Evolutionary conservation across 1,140 invertebrate species (phyloP).

Genomic region (Diorhabda elongata): DNA sequence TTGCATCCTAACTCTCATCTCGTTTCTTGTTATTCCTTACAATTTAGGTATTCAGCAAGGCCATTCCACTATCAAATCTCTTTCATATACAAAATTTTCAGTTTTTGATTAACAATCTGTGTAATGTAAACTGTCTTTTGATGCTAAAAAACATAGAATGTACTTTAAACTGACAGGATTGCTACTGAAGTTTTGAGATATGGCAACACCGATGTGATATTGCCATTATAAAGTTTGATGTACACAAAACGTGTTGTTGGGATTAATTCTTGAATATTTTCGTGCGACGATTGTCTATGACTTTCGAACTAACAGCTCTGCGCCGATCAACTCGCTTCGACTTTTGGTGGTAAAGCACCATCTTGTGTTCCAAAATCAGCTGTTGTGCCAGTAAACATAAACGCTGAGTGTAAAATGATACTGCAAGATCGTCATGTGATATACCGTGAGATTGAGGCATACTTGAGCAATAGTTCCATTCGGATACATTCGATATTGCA

Average conservation of each 20-base stretch:
- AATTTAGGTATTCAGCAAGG: not conserved
- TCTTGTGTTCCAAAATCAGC: too few species aligned
- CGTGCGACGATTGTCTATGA: conserved; percentile 22
- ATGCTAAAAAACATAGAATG: not conserved
- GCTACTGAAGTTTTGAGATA: not conserved
- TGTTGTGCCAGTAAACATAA: too few species aligned
- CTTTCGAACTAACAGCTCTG: conserved; percentile 43
- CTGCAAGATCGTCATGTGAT: too few species aligned
- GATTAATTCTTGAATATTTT: too few species aligned
- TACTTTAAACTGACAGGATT: not conserved
- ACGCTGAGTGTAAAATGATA: too few species aligned
- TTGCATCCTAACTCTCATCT: conserved; percentile 7
- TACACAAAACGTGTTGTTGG: too few species aligned
- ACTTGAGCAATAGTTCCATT: too few species aligned
- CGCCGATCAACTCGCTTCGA: conserved; percentile 10
- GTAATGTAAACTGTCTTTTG: not conserved
- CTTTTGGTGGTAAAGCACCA: too few species aligned
- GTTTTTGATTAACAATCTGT: not conserved
- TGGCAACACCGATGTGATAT: too few species aligned
- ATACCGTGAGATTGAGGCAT: too few species aligned
- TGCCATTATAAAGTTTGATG: too few species aligned
- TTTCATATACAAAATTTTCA: not conserved
- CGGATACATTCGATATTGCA: too few species aligned
- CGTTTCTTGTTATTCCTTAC: conserved; percentile 3
- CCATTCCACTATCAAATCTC: not conserved